These are phyloP conservation scores for Balearica regulorum DNA, from an alignment of 2,797 vertebrate species.

Conservation along the genomic window DNA sequence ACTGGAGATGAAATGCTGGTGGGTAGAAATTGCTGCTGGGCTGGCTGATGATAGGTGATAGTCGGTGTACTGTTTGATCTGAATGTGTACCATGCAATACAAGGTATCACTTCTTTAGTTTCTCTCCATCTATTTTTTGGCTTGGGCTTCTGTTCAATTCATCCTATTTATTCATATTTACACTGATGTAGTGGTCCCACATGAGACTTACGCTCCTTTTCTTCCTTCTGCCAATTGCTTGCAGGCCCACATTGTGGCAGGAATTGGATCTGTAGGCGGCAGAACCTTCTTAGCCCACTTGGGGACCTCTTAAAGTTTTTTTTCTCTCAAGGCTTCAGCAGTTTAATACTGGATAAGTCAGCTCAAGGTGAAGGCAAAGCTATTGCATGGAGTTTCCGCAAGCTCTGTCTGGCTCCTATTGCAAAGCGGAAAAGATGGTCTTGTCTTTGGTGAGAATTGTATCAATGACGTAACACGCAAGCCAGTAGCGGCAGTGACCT, in stretches of 20 bases:
- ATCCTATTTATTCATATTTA: slow-evolving; percentile 38
- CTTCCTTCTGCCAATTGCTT: neutral
- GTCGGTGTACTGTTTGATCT: neutral
- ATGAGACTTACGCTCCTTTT: neutral
- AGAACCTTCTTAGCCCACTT: neutral
- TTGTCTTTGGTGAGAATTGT: slow-evolving; percentile 76
- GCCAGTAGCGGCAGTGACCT: neutral
- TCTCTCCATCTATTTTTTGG: neutral
- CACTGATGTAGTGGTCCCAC: neutral
- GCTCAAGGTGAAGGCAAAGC: slow-evolving; percentile 49
- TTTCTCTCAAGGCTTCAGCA: neutral
- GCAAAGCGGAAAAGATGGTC: slow-evolving; percentile 4
- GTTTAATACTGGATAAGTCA: neutral
- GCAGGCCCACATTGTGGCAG: neutral
- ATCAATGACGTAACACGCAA: neutral
- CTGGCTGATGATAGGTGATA: neutral
- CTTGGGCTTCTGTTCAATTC: slow-evolving; percentile 43
- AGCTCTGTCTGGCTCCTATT: slow-evolving; percentile 20
- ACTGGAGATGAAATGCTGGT: slow-evolving; percentile 8
- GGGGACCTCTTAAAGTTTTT: neutral
- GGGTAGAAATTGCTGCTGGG: neutral
- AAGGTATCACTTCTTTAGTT: neutral
- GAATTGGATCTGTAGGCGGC: neutral
- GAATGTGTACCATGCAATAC: slow-evolving; percentile 11
- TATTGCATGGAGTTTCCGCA: neutral